A percentile compares a stretch with the other conserved stretches of the same genome.
Conservation (phyloP, 2,797 vertebrate species). For the Pangasius macronema region DNA sequence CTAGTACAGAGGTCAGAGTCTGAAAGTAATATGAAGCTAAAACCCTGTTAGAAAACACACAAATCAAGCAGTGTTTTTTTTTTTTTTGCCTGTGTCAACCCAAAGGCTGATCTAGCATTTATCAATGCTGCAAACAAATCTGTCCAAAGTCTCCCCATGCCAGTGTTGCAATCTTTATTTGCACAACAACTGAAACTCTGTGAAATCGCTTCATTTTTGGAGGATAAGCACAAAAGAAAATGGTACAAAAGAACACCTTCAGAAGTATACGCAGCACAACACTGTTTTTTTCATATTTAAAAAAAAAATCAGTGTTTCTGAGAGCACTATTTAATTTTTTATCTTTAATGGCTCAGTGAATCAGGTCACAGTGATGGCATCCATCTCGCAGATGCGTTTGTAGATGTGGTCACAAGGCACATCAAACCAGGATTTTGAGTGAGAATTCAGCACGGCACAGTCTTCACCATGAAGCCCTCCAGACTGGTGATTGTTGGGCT, state of each 20-base stretch:
- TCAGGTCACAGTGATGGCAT: constrained; percentile 57
- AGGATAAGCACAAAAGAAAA: constrained; percentile 23
- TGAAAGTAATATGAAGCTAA: not conserved
- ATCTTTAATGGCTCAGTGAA: not conserved
- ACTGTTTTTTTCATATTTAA: not conserved
- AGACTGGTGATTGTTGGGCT: constrained; percentile 65
- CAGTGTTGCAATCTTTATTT: constrained; percentile 28
- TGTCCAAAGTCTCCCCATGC: not conserved
- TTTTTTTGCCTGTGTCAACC: not conserved
- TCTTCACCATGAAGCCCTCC: constrained; percentile 61
- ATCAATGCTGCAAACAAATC: not conserved
- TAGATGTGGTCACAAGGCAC: constrained; percentile 63
- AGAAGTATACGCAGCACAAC: not conserved
- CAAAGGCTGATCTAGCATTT: not conserved
- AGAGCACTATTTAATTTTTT: not conserved
- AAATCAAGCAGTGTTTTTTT: not conserved
- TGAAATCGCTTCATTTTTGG: constrained; percentile 9
- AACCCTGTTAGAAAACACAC: not conserved
- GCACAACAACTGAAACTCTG: not conserved
- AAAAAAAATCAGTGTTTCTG: not conserved
- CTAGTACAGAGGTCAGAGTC: not conserved
- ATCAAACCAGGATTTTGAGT: constrained; percentile 61
- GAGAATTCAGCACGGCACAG: constrained; percentile 62
- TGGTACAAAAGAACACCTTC: constrained; percentile 7
- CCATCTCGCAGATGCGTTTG: constrained; percentile 67